Evolutionary conservation across 2,797 vertebrate genomes (phyloP).

Genomic region (Lacerta viridis): DNA sequence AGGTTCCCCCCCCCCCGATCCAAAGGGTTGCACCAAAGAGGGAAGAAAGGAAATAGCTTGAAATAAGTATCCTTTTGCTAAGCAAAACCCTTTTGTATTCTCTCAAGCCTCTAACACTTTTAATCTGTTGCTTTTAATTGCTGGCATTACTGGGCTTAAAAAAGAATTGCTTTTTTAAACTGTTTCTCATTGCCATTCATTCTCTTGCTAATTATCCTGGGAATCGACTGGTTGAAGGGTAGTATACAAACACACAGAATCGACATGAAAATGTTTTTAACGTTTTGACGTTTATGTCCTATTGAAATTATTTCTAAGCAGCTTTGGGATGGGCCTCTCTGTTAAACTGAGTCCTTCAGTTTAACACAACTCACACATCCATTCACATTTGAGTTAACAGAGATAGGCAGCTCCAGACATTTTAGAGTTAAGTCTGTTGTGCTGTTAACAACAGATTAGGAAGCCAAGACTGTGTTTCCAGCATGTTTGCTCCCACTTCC

Average conservation of each 20-base stretch:
- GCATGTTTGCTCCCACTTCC: slow-evolving; percentile 46
- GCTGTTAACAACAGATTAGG: neutral
- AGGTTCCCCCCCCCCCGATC: too few relatives aligned
- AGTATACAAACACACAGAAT: neutral
- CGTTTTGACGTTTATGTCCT: neutral
- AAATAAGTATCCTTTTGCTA: neutral
- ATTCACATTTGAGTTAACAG: slow-evolving; percentile 43
- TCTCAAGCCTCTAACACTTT: neutral
- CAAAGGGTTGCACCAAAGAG: neutral
- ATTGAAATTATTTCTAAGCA: neutral
- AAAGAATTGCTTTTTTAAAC: neutral
- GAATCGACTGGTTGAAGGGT: neutral
- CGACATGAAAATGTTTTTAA: too few relatives aligned
- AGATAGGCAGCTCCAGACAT: slow-evolving; percentile 27
- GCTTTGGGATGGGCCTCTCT: neutral
- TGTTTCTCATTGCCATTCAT: neutral
- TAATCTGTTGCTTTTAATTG: neutral
- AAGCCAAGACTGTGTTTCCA: slow-evolving; percentile 46
- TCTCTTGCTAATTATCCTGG: neutral
- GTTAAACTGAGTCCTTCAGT: slow-evolving; percentile 8
- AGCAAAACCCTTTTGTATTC: neutral
- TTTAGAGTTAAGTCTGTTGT: neutral
- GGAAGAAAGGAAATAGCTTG: neutral
- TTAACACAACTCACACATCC: slow-evolving; percentile 8
- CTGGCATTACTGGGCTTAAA: neutral